phyloP scores from a whole-genome alignment of 2,797 vertebrate species.

The Acomys russatus region DNA sequence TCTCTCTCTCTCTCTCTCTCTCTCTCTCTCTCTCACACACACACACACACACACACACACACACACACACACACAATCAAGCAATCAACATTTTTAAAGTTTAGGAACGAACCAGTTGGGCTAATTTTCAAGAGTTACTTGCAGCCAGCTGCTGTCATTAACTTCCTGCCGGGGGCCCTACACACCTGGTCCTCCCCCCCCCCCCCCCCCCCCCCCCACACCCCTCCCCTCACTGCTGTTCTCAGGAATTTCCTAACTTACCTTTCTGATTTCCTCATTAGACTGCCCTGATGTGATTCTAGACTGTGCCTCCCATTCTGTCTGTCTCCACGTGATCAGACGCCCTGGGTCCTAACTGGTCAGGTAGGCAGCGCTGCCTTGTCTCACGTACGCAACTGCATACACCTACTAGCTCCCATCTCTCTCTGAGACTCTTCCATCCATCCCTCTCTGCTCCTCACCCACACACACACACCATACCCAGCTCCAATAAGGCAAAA shows the following conservation, averaged over 20 bases:
- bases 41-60: too few species aligned
- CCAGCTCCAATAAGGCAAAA: neutral
- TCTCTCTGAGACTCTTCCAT: neutral
- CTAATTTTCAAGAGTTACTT: constrained; percentile 27
- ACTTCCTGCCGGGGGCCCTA: neutral
- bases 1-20: too few species aligned
- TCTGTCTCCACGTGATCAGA: neutral
- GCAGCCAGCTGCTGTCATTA: neutral
- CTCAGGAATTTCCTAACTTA: constrained; percentile 31
- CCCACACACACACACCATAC: neutral
- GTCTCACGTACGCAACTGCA: neutral
- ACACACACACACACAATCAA: neutral
- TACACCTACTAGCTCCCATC: neutral
- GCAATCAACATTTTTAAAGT: neutral
- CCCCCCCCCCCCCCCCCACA: too few species aligned
- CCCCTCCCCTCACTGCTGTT: neutral
- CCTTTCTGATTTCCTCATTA: constrained; percentile 13
- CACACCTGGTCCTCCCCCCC: neutral
- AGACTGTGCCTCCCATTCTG: neutral
- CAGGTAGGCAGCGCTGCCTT: neutral
- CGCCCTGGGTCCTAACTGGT: neutral
- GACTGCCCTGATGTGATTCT: neutral
- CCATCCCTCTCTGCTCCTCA: neutral
- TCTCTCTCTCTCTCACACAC: too few species aligned
- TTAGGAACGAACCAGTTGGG: neutral